Conservation (phyloP, 1,140 invertebrate genomes). For the Pseudomyrmex concolor region DNA sequence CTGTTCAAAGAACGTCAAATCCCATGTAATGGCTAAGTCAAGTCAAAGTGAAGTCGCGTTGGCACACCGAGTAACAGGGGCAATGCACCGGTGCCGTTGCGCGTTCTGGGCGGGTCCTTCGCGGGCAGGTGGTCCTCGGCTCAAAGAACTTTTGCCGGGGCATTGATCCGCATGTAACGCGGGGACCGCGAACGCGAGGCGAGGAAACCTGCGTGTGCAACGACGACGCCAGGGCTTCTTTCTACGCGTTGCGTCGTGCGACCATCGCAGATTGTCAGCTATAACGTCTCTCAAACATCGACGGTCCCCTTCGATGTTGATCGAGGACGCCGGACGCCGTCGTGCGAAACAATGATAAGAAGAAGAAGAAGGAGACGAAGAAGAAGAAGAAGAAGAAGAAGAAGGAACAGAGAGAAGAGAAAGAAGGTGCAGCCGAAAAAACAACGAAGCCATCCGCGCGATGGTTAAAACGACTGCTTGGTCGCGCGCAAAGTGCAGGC, state of each 20-base stretch:
- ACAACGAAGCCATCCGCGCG: slow-evolving; percentile 4
- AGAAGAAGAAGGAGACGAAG: neutral
- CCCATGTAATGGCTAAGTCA: slow-evolving; percentile 75
- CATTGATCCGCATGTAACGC: slow-evolving; percentile 83
- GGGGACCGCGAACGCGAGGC: slow-evolving; percentile 66
- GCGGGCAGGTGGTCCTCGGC: slow-evolving; percentile 85
- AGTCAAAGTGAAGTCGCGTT: slow-evolving; percentile 75
- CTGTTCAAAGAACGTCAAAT: slow-evolving; percentile 44
- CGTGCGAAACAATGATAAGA: slow-evolving; percentile 24
- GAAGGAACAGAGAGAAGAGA: neutral
- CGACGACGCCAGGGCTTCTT: slow-evolving; percentile 25
- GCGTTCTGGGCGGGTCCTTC: slow-evolving; percentile 71
- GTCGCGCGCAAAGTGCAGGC: slow-evolving; percentile 41
- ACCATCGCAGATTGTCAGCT: no score
- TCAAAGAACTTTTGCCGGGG: slow-evolving; percentile 85
- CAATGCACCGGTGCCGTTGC: slow-evolving; percentile 82
- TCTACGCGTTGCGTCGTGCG: slow-evolving; percentile 17
- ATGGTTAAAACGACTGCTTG: slow-evolving; percentile 30
- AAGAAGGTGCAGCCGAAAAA: slow-evolving; percentile 40
- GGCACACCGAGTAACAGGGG: slow-evolving; percentile 74
- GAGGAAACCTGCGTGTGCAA: slow-evolving; percentile 50
- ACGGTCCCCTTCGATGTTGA: neutral
- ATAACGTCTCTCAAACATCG: no score
- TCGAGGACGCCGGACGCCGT: slow-evolving; percentile 7
- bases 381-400: neutral